phyloP scores from a whole-genome alignment of 1,140 invertebrate species.

The Drosophila sproati region DNA sequence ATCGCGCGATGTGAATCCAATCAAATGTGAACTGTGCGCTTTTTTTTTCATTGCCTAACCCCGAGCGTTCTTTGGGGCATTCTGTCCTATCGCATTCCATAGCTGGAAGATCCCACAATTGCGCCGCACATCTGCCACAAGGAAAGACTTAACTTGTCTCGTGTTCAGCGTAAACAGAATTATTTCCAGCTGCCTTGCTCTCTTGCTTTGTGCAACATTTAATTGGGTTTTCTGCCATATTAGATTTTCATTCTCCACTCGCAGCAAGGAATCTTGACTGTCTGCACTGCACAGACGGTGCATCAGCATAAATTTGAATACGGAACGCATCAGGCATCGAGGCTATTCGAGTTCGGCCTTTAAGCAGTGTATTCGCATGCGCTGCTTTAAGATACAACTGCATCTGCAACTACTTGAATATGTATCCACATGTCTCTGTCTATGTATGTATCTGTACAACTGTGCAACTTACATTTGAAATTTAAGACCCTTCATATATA shows the following conservation, averaged over 20 bases:
- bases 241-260: slow-evolving; percentile 61
- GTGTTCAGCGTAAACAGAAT: slow-evolving; percentile 64
- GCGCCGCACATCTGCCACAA: slow-evolving; percentile 33
- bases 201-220: slow-evolving; percentile 63
- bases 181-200: slow-evolving; percentile 63
- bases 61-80: slow-evolving; percentile 16
- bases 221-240: slow-evolving; percentile 80
- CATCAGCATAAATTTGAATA: slow-evolving; percentile 24
- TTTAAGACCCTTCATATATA: slow-evolving; percentile 25
- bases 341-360: background rate
- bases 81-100: background rate
- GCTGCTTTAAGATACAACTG: background rate
- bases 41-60: slow-evolving; percentile 32
- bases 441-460: slow-evolving; percentile 24
- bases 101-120: too few relatives aligned
- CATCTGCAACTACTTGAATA: background rate
- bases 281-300: background rate
- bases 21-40: slow-evolving; percentile 46
- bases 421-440: slow-evolving; percentile 9
- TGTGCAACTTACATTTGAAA: slow-evolving; percentile 42
- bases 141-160: slow-evolving; percentile 75
- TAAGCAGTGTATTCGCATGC: background rate
- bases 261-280: background rate
- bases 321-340: background rate
- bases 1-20: slow-evolving; percentile 37